These are phyloP conservation scores for Plebejus anna DNA, from an alignment of 2,888 invertebrate species.

Conservation along the genomic window DNA sequence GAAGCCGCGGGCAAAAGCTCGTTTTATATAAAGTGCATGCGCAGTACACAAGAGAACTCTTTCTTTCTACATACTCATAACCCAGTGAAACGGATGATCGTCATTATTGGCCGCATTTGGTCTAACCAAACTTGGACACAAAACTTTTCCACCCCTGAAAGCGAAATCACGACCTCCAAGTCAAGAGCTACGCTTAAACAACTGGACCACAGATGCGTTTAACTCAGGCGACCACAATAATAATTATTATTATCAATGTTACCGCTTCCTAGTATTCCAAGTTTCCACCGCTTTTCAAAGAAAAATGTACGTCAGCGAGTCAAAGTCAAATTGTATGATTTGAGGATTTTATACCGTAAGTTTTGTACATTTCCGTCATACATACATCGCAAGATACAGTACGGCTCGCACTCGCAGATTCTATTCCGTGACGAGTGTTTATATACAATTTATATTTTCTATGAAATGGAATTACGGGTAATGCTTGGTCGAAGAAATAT, in stretches of 20 bases:
- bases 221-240: too few species aligned
- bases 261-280: neutral
- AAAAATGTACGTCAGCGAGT: constrained; percentile 12
- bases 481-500: constrained; percentile 14
- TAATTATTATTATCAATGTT: neutral
- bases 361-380: neutral
- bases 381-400: constrained; percentile 8
- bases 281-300: neutral
- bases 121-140: too few species aligned
- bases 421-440: constrained; percentile 14
- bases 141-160: too few species aligned
- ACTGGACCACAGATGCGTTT: too few species aligned
- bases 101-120: too few species aligned
- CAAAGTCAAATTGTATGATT: constrained; percentile 8
- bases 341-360: neutral
- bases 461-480: neutral
- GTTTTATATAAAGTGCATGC: too few species aligned
- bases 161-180: too few species aligned
- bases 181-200: too few species aligned
- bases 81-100: too few species aligned
- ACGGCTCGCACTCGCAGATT: neutral
- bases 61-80: too few species aligned
- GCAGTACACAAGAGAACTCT: too few species aligned
- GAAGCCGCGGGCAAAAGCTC: too few species aligned
- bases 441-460: constrained; percentile 19